Base-by-base conservation (phyloP, 1,140 invertebrate species). In the Dendroctonus ponderosae region DNA sequence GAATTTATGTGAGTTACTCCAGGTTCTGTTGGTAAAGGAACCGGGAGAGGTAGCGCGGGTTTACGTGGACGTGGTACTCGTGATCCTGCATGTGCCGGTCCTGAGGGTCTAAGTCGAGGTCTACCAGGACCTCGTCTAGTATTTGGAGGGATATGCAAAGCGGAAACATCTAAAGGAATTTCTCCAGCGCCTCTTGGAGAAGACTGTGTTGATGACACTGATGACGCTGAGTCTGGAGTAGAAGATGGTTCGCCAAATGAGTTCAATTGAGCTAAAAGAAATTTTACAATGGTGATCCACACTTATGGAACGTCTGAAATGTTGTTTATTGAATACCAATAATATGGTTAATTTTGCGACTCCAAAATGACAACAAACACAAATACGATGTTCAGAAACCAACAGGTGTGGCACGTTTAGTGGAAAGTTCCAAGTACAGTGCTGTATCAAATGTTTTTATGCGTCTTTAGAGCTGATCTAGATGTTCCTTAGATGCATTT, bases 61-160 rank as follows among this genome's bases (percentile, higher is more conserved):
- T 84, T 80, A n/a, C 85, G 76, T 65, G 85, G 76, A 66, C 82
- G 77, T 49, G 80, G 49, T 44, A 80, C 82, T 7, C 87, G 81
- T 26, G 82, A 80, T 12, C 85, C 85, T 56, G 83, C 80, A 74
- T 89, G 83, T 0, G 82, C 79, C 0, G 87, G 87, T 5, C 86
- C 88, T 46, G 81, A 80, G 3, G 83, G 87, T 68, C 85, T 84
- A 54, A 90, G 79, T 5, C 90, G 80, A 0, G 92, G 92, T 71
- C 92, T 77, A 11, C 92, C 92, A 0, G 91, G 89, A 7, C 90
- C 90, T 37, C 89, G 78, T 61, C 87, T 82, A 4, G 73, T 38
- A 6, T 66, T 50, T 48, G 70, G 62, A 9, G 56, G 43, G 7
- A 57, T 49, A 12, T 59, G 12, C 5, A 40, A 26, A 8, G 60